Evolutionary conservation across 2,888 invertebrate genomes (phyloP), one percentile per base, ranked within the genome.

Genomic region (Morinoia aosen): DNA sequence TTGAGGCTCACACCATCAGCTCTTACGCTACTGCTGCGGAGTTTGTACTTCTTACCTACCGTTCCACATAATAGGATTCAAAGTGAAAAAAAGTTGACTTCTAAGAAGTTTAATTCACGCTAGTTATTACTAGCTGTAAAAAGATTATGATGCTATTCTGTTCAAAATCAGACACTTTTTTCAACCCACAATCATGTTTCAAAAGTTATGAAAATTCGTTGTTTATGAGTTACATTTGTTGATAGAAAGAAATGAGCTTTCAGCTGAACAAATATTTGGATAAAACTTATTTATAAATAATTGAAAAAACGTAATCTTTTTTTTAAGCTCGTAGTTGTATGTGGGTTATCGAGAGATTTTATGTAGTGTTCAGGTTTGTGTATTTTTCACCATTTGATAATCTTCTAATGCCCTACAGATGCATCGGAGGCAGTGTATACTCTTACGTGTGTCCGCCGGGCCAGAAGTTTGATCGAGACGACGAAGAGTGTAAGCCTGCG

Each of bases 361-460:
- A 90, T 40, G 12, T 40, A 39, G 40, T 40, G 39, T 19, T 33
- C 90, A 90, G 33, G 48, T 19, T 90, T 90, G 64, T 33, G 14
- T 48, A 4, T 12, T 90, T 16, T 39, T 90, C 39, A 14, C 11
- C 12, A 88, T 33, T n/a, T 88, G 39, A 88, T 39, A 88, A 11
- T 88, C n/a, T 12, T 90, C 11, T 93, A 57, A 16, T 93, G 11
- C 5, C 57, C 64, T 95, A 8, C 95, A 96, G 96, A 90, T 96
- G 96, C 64, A 61, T 96, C 57, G 95, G 95, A 33, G 96, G 96
- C 5, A 96, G 95, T 10, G 95, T 95, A 56, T 96, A 93, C 95
- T 96, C 96, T n/a, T 96, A 96, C 96, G 58, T 61, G 48, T 96
- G 96, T 57, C 95, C 95, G 12, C 25, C 91, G 0, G 96, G 96